phyloP scores from a whole-genome alignment of 2,797 vertebrate species.

The Pelochelys cantorii region DNA sequence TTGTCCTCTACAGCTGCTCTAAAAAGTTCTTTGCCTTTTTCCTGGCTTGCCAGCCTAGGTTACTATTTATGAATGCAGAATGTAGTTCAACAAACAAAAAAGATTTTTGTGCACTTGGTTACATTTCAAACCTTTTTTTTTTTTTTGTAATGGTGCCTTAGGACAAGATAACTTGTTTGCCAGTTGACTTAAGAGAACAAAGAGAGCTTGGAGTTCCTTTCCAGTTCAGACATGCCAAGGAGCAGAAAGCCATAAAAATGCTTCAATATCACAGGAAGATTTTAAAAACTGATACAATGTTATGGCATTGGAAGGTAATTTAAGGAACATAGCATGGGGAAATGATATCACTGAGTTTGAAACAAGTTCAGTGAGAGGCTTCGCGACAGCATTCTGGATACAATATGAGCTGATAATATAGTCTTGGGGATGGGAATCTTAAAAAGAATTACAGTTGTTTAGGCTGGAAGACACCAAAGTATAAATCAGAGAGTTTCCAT shows the following conservation, averaged over 20 bases:
- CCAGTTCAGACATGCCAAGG: background rate
- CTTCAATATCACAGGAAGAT: background rate
- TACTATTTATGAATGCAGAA: background rate
- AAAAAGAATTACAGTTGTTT: conserved; percentile 61
- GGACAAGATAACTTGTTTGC: background rate
- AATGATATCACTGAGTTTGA: background rate
- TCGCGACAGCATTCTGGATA: background rate
- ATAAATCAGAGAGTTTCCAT: conserved; percentile 53
- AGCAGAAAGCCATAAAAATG: background rate
- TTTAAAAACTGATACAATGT: background rate
- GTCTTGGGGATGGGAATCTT: conserved; percentile 47
- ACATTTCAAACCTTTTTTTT: background rate
- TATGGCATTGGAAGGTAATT: background rate
- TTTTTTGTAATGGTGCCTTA: background rate
- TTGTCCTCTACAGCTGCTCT: conserved; percentile 19
- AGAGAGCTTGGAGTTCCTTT: background rate
- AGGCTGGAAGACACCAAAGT: conserved; percentile 18
- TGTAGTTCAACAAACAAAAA: background rate
- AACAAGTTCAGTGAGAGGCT: background rate
- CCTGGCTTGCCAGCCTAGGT: background rate
- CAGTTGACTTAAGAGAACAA: background rate
- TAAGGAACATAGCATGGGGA: background rate
- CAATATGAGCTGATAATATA: conserved; percentile 38
- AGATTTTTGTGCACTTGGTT: background rate
- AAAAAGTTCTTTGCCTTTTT: background rate